Evolutionary conservation across 2,797 vertebrate species (phyloP).

Genomic region (Capromys pilorides): DNA sequence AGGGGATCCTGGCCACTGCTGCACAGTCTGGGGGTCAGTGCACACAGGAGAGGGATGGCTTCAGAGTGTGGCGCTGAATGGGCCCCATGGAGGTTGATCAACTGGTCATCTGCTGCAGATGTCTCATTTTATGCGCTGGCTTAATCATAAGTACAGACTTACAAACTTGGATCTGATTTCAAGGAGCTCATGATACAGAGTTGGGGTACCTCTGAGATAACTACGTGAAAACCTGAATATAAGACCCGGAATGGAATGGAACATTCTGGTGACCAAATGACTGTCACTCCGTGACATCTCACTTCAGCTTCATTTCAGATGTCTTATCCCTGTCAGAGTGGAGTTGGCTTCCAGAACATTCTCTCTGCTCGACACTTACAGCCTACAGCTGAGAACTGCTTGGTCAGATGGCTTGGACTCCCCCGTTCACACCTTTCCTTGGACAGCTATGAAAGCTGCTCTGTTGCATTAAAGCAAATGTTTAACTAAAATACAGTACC

Average conservation of each 20-base stretch:
- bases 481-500: slow-evolving; percentile 89
- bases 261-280: slow-evolving; percentile 37
- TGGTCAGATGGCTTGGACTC: slow-evolving; percentile 78
- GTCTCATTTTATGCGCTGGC: slow-evolving; percentile 57
- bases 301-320: slow-evolving; percentile 72
- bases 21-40: slow-evolving; percentile 75
- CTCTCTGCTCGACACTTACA: slow-evolving; percentile 69
- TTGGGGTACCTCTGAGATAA: slow-evolving; percentile 79
- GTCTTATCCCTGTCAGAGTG: slow-evolving; percentile 57
- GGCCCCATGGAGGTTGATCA: slow-evolving; percentile 65
- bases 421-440: slow-evolving; percentile 78
- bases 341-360: slow-evolving; percentile 70
- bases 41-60: slow-evolving; percentile 75
- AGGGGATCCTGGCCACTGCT: slow-evolving; percentile 69
- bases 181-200: slow-evolving; percentile 76
- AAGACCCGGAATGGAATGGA: slow-evolving; percentile 68
- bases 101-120: slow-evolving; percentile 53
- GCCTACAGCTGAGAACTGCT: slow-evolving; percentile 72
- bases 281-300: slow-evolving; percentile 55
- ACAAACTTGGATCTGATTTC: slow-evolving; percentile 80
- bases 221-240: slow-evolving; percentile 81
- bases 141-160: slow-evolving; percentile 80
- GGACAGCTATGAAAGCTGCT: slow-evolving; percentile 79
- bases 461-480: slow-evolving; percentile 84
- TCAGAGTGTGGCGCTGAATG: slow-evolving; percentile 54